Percentiles rank a stretch among this genome's conserved stretches.
Evolutionary conservation across 2,797 vertebrate genomes (phyloP).

Genomic region (Brotula barbata): DNA sequence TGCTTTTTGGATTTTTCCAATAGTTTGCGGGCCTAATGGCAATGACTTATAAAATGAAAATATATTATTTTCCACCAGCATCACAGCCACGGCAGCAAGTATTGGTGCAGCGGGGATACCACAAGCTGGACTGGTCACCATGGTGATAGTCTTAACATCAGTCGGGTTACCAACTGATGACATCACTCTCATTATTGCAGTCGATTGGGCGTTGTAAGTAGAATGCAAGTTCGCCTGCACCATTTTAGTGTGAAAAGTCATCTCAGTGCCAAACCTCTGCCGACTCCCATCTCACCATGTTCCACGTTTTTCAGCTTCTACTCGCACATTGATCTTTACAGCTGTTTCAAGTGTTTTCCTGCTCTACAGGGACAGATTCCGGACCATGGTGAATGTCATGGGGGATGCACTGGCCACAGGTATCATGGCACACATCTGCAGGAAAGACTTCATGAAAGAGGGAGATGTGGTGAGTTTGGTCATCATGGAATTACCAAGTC

Average conservation of each 20-base stretch:
- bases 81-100: conserved; percentile 95
- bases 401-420: conserved; percentile 93
- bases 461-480: conserved; percentile 83
- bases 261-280: not conserved
- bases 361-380: conserved; percentile 89
- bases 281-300: too few species aligned
- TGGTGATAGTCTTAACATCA: conserved; percentile 96
- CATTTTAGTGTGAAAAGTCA: conserved; percentile 4
- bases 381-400: conserved; percentile 98
- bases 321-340: not conserved
- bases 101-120: conserved; percentile 96
- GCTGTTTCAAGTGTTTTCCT: conserved; percentile 4
- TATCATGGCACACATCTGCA: conserved; percentile 97
- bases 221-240: not conserved
- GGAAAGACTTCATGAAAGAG: conserved; percentile 93
- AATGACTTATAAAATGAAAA: too few species aligned
- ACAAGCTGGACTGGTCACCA: conserved; percentile 94
- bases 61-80: conserved; percentile 79
- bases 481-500: too few species aligned
- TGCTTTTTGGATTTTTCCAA: too few species aligned
- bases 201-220: conserved; percentile 96
- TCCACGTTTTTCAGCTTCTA: not conserved
- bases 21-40: too few species aligned
- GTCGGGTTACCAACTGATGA: conserved; percentile 95
- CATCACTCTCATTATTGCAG: conserved; percentile 93